Base-by-base conservation (phyloP, 2,113 vertebrate species). In the Trochalopteron elliotii region DNA sequence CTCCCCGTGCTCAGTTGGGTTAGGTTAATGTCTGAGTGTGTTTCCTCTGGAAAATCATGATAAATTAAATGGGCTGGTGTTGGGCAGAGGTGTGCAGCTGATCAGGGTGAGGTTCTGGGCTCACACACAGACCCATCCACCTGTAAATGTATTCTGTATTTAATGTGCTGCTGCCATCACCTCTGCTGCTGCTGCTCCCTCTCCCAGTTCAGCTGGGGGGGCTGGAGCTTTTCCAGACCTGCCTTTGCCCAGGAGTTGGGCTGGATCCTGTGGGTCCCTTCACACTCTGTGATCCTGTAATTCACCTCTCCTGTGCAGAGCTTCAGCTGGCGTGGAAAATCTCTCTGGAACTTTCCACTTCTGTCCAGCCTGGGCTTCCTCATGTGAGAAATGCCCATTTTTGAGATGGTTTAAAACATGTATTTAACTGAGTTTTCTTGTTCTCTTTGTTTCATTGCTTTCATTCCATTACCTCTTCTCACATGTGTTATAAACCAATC, bases 121-220 rank as follows among this genome's bases (percentile, higher is more conserved):
- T 35, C 27, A 24, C 6, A 7, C 2, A 0, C 17, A 7, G 52
- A 13, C 18, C 39, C 18, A 11, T 0, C 27, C 2, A 2, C 30
- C 50, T 24, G 9, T 1, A 1, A 8, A 3, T 40, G 2, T 1
- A 1, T 5, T 4, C 19, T 14, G 1, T 10, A 1, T 6, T 25
- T 4, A 12, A 3, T 0, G 45, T 16, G 20, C 23, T 37, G 45
- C 63, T 89, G 68, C 63, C 31, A 5, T 3, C 19, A 0, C 1
- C 4, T 31, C 44, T n/a, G 37, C n/a, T 79, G 67, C 8, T 9
- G 47, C 22, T 37, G 4, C 30, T 44, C 15, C 49, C 47, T 21
- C 25, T 9, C 37, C 6, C 3, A 6, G 28, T 5, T 5, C 64
- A 33, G 24, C 50, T 2, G 57, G 47, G 22, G 15, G 19, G 5